These are phyloP conservation scores for Agapornis roseicollis DNA, from an alignment of 2,113 vertebrate genomes.

Conservation along the genomic window DNA sequence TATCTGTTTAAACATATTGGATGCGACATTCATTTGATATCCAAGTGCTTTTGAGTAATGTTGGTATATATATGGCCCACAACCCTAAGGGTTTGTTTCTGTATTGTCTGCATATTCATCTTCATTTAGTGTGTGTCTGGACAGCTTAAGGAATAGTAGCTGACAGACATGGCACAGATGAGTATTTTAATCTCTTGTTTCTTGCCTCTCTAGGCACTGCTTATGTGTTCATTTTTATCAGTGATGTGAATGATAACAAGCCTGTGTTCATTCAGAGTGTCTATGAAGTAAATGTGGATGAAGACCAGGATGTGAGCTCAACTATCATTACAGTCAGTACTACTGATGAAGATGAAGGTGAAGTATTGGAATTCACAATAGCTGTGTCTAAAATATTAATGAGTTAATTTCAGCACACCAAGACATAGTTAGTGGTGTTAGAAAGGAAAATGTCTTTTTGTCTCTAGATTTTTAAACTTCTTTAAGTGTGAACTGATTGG, in stretches of 20 bases:
- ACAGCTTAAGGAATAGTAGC: constrained; percentile 59
- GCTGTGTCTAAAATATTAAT: not conserved
- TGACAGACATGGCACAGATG: constrained; percentile 75
- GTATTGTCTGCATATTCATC: constrained; percentile 69
- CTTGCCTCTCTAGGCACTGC: constrained; percentile 78
- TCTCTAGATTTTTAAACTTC: not conserved
- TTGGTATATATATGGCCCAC: constrained; percentile 50
- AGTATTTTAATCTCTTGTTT: constrained; percentile 57
- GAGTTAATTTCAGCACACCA: not conserved
- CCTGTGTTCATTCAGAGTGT: constrained; percentile 77
- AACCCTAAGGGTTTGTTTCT: constrained; percentile 65
- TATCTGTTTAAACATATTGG: constrained; percentile 69
- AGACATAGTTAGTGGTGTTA: not conserved
- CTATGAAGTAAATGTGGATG: constrained; percentile 83
- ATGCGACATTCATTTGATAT: constrained; percentile 75
- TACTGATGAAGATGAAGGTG: constrained; percentile 87
- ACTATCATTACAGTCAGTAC: constrained; percentile 82
- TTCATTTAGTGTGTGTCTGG: constrained; percentile 64
- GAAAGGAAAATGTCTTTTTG: not conserved
- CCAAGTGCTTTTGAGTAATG: constrained; percentile 57
- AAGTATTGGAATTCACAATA: not conserved
- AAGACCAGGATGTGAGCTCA: constrained; percentile 84
- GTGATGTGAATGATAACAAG: constrained; percentile 90
- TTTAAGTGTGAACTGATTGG: not conserved
- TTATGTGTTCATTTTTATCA: constrained; percentile 85